A percentile compares a stretch with the other conserved stretches of the same genome.
Conservation (phyloP, 2,797 vertebrate genomes). For the Odontamblyopus lacepedii region DNA sequence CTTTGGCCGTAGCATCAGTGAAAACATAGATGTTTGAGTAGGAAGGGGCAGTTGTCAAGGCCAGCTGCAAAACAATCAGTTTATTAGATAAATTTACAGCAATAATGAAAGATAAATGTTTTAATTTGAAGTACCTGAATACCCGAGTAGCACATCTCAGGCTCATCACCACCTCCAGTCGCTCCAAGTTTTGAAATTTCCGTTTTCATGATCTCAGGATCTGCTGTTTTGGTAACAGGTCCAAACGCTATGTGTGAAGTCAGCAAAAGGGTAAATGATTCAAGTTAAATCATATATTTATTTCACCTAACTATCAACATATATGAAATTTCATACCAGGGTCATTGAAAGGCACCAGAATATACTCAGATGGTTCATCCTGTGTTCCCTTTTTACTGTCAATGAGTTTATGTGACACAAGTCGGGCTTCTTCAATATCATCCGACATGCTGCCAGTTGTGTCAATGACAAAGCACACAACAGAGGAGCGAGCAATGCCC, state of each 20-base stretch:
- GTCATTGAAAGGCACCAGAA: constrained; percentile 81
- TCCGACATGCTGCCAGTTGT: constrained; percentile 77
- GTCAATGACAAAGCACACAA: constrained; percentile 78
- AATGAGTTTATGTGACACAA: constrained; percentile 59
- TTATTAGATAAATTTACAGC: background rate
- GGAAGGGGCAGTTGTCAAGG: constrained; percentile 71
- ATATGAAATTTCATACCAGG: constrained; percentile 55
- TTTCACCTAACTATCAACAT: background rate
- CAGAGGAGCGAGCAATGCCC: constrained; percentile 73
- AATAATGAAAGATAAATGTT: background rate
- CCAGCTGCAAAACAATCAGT: constrained; percentile 58
- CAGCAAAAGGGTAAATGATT: background rate
- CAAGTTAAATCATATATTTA: background rate
- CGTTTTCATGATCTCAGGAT: constrained; percentile 67
- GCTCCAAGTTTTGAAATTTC: constrained; percentile 64
- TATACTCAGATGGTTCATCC: constrained; percentile 78
- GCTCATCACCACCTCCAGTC: constrained; percentile 39
- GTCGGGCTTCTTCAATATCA: constrained; percentile 65
- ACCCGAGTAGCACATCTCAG: constrained; percentile 79
- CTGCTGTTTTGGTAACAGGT: constrained; percentile 67
- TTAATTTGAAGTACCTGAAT: constrained; percentile 67
- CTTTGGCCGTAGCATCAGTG: constrained; percentile 76
- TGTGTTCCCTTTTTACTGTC: constrained; percentile 74
- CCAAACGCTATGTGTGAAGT: constrained; percentile 61
- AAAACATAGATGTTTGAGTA: constrained; percentile 78